These are phyloP conservation scores for Salminus brasiliensis DNA, from an alignment of 2,113 vertebrate genomes.

Conservation along the genomic window DNA sequence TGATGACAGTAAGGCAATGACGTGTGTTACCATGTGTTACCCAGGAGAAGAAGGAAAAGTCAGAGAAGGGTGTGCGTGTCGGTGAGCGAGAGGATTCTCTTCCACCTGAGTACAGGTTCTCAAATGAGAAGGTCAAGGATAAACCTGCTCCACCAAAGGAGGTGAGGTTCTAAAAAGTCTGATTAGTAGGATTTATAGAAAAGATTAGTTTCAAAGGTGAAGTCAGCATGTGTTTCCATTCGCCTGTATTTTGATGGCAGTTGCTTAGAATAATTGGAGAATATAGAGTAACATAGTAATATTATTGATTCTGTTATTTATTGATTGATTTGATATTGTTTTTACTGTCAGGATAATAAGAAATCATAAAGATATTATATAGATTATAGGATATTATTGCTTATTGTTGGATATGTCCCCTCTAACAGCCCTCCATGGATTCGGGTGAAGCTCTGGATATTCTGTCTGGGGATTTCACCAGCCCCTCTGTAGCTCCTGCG, in stretches of 20 bases:
- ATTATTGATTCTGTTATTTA: neutral
- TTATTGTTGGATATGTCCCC: neutral
- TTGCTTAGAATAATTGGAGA: too few species aligned
- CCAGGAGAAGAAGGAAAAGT: conserved; percentile 62
- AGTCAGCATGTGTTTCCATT: too few species aligned
- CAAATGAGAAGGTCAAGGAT: conserved; percentile 56
- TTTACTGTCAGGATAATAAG: too few species aligned
- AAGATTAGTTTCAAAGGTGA: too few species aligned
- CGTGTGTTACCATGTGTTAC: conserved; percentile 1
- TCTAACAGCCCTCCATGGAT: conserved; percentile 66
- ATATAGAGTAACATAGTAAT: neutral
- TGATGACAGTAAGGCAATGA: neutral
- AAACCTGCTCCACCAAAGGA: conserved; percentile 63
- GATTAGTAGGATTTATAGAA: neutral
- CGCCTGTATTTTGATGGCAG: too few species aligned
- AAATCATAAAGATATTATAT: too few species aligned
- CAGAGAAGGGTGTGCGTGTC: conserved; percentile 66
- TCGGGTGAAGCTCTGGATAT: conserved; percentile 69
- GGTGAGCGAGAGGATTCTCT: conserved; percentile 70
- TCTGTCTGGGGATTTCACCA: conserved; percentile 67
- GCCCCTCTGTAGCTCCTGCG: conserved; percentile 53
- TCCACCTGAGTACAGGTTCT: conserved; percentile 68
- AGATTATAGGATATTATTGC: too few species aligned
- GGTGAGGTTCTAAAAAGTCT: conserved; percentile 54
- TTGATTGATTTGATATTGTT: too few species aligned